These are phyloP conservation scores for Florisuga fusca DNA, from an alignment of 2,797 vertebrate genomes.

Conservation along the genomic window DNA sequence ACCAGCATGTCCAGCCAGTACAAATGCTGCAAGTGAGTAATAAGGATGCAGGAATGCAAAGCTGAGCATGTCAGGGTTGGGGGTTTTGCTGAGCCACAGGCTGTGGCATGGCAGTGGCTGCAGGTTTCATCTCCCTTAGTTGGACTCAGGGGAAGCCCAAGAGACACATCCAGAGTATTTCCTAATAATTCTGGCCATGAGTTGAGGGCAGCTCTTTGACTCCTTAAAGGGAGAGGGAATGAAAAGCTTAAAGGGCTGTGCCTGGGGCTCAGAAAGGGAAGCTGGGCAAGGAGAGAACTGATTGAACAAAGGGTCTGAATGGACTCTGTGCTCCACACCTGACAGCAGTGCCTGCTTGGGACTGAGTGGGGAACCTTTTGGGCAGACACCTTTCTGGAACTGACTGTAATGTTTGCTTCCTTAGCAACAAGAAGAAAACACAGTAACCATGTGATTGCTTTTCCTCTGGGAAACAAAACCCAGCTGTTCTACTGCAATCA, in stretches of 20 bases:
- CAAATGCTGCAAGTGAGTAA: background rate
- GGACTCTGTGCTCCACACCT: background rate
- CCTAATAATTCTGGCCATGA: constrained; percentile 44
- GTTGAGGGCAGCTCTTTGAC: background rate
- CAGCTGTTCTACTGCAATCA: background rate
- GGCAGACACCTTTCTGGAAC: background rate
- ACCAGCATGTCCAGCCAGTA: background rate
- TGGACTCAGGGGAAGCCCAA: constrained; percentile 13
- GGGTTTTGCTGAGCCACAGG: background rate
- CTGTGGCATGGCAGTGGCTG: background rate
- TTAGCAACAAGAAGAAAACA: background rate
- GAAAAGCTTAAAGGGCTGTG: background rate
- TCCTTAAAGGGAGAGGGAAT: constrained; percentile 36
- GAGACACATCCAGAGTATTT: constrained; percentile 24
- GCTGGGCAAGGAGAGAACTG: background rate
- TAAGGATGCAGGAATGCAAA: background rate
- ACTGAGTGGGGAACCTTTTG: background rate
- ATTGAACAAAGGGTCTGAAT: background rate
- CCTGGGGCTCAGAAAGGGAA: background rate
- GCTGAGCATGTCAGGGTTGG: background rate
- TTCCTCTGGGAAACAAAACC: background rate
- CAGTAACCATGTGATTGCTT: background rate
- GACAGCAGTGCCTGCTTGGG: background rate
- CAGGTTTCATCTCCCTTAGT: background rate
- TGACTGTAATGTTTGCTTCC: background rate